Evolutionary conservation across 2,797 vertebrate species (phyloP).

Genomic region (Pelochelys cantorii): DNA sequence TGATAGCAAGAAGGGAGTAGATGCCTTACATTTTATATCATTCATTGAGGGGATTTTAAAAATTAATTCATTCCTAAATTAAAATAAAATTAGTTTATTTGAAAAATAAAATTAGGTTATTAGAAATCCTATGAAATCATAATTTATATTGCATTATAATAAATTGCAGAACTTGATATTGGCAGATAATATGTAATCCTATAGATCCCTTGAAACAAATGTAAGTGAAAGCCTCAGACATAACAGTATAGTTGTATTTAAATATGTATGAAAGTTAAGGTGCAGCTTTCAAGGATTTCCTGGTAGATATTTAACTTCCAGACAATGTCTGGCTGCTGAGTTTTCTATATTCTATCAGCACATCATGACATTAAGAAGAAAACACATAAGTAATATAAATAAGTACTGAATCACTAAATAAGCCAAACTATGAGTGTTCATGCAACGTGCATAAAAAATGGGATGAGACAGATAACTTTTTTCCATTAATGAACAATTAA

Average conservation of each 20-base stretch:
- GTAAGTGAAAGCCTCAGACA: slow-evolving; percentile 37
- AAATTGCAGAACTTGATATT: slow-evolving; percentile 19
- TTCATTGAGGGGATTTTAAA: not conserved
- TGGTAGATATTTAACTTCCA: slow-evolving; percentile 64
- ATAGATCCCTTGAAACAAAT: slow-evolving; percentile 12
- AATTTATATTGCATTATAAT: slow-evolving; percentile 23
- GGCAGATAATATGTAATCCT: slow-evolving; percentile 11
- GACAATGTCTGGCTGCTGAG: slow-evolving; percentile 49
- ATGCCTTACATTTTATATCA: not conserved
- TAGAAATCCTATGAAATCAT: not conserved
- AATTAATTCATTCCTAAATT: not conserved
- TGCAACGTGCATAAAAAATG: slow-evolving; percentile 5
- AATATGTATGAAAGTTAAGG: slow-evolving; percentile 71
- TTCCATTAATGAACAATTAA: not conserved
- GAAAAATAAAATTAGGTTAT: slow-evolving; percentile 26
- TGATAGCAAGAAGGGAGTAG: not conserved
- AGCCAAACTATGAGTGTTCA: not conserved
- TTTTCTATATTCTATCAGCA: slow-evolving; percentile 26
- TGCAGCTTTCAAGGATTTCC: slow-evolving; percentile 63
- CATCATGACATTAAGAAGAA: not conserved
- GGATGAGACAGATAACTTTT: not conserved
- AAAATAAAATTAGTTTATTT: not conserved
- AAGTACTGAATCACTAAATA: not conserved
- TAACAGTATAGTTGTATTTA: slow-evolving; percentile 55
- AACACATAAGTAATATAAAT: not conserved